Evolutionary conservation across 2,888 invertebrate species (phyloP), one percentile per base, ranked within the genome.

Genomic region (Mycalesis mineus): DNA sequence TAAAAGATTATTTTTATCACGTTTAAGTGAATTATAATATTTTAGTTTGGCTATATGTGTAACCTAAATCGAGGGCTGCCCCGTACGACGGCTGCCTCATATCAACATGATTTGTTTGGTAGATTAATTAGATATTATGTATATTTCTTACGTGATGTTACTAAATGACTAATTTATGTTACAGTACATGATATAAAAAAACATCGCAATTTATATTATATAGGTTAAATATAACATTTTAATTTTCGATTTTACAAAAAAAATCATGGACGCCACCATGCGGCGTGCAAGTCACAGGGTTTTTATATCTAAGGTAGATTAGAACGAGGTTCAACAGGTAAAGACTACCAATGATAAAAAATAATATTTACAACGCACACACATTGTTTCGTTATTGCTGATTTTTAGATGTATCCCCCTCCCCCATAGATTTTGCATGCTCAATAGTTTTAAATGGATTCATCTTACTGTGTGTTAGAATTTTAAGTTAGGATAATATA

Each of bases 291-390:
- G 77, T 79, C 84, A 88, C 88, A 89, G 88, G 88, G 88, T 88
- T 84, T 82, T 84, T 82, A 82, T 82, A 83, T 80, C 77, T 88
- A 88, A 87, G 88, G 77, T 88, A 88, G 87, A 76, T 83, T 84
- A 87, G 84, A 81, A 77, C 66, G 75, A 80, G 61, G 64, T 58
- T 61, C 65, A 65, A 68, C 63, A 60, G 65, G 65, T 61, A 63
- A 62, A 58, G 64, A 59, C 33, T 45, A 55, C 51, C 47, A 28
- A 42, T 9, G 42, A 42, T 15, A 14, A 45, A 37, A 48, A 33
- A 33, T 8, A 52, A 15, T 13, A 52, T 45, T 44, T 33, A 52
- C 33, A 52, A 33, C 42, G 31, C 41, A 53, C 36, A 45, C 5
- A 42, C 8, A 17, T 52, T 52, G 13, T 42, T 41, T 41, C 14